A percentile compares a stretch with the other conserved stretches of the same genome.
Evolutionary conservation across 2,113 vertebrate species (phyloP).

Genomic region (Gymnorhina tibicen): DNA sequence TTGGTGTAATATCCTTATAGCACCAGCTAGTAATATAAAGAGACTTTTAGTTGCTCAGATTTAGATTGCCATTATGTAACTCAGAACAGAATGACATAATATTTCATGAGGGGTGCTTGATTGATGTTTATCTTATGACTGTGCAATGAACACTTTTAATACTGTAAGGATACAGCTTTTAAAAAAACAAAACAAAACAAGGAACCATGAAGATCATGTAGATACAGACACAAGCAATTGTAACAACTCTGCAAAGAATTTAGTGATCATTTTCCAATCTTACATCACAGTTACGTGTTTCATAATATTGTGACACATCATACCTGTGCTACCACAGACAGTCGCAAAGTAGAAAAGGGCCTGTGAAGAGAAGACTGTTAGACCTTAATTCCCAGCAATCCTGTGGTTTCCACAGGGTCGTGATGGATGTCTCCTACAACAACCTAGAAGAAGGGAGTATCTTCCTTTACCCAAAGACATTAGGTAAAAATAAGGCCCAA

Average conservation of each 20-base stretch:
- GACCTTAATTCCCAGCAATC: background rate
- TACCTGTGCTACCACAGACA: background rate
- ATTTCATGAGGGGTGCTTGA: background rate
- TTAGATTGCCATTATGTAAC: background rate
- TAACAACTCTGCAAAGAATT: background rate
- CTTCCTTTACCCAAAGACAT: background rate
- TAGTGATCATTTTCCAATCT: background rate
- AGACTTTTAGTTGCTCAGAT: background rate
- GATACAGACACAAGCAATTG: background rate
- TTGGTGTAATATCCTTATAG: background rate
- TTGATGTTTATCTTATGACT: background rate
- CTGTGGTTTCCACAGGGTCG: background rate
- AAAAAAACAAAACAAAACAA: background rate
- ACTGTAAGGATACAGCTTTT: background rate
- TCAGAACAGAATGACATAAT: background rate
- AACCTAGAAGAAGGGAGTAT: background rate
- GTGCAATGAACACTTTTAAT: background rate
- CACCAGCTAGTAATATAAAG: background rate
- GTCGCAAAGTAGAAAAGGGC: fast-evolving
- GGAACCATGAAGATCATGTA: background rate
- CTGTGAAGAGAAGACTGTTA: background rate
- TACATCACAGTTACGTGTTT: background rate
- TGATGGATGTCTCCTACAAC: background rate
- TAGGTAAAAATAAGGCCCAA: background rate
- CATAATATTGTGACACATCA: background rate